Conservation (phyloP, 2,113 vertebrate genomes). For the Ptychochromis oligacanthus region DNA sequence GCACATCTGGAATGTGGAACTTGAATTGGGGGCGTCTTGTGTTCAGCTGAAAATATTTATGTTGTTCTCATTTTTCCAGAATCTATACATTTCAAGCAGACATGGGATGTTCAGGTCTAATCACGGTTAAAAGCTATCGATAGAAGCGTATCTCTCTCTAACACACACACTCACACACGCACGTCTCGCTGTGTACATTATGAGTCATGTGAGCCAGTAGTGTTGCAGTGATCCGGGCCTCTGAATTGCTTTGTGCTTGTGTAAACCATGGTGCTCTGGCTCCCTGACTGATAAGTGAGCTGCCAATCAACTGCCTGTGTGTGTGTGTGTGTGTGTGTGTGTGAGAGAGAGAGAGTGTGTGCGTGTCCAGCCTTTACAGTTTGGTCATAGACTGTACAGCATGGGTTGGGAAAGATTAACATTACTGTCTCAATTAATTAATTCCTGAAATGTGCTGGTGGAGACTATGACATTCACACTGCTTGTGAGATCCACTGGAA, state of each 20-base stretch:
- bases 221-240: constrained; percentile 60
- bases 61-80: background rate
- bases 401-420: background rate
- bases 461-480: background rate
- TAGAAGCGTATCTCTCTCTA: background rate
- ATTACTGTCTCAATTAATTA: constrained; percentile 4
- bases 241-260: constrained; percentile 74
- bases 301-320: constrained; percentile 60
- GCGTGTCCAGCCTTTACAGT: constrained; percentile 10
- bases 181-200: too few species aligned
- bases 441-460: constrained; percentile 6
- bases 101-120: background rate
- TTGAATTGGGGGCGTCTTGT: background rate
- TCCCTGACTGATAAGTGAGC: constrained; percentile 73
- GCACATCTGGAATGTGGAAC: background rate
- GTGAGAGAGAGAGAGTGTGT: constrained; percentile 22
- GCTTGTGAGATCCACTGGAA: background rate
- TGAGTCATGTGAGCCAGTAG: constrained; percentile 41
- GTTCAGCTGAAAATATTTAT: background rate
- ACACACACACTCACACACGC: too few species aligned
- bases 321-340: constrained; percentile 32
- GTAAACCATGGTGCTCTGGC: constrained; percentile 68
- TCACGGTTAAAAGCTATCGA: background rate
- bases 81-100: background rate
- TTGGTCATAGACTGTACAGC: background rate